Evolutionary conservation across 2,888 invertebrate species (phyloP).

Genomic region (Megalurothrips usitatus): DNA sequence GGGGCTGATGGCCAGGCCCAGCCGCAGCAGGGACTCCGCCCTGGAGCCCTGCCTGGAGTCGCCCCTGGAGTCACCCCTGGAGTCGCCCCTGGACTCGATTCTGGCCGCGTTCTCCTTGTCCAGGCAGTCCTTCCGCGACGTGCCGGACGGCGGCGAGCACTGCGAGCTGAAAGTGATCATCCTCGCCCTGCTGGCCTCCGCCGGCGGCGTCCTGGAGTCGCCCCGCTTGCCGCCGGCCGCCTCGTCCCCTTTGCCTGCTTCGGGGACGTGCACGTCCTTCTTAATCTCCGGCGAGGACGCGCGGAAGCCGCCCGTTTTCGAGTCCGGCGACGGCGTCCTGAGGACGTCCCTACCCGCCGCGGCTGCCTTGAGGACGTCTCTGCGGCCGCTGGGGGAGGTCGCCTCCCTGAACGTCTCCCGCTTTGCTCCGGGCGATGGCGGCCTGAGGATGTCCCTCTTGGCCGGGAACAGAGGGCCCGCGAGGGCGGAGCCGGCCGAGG

Average conservation of each 20-base stretch:
- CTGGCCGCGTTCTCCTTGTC: slow-evolving; percentile 10
- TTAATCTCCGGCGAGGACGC: neutral
- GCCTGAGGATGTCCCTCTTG: slow-evolving; percentile 5
- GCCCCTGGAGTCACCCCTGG: neutral
- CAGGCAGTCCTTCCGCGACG: neutral
- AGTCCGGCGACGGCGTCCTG: neutral
- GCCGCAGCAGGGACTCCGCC: neutral
- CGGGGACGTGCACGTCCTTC: neutral
- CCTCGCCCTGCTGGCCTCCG: neutral
- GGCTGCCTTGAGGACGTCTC: neutral
- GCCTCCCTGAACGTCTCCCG: neutral
- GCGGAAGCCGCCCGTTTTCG: neutral
- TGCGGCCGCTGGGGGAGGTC: neutral
- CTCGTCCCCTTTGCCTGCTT: neutral
- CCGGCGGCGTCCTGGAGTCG: neutral
- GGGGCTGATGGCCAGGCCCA: slow-evolving; percentile 15
- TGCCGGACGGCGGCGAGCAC: neutral
- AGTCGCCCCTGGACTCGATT: neutral
- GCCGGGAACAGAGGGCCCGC: neutral
- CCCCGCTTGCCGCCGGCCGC: neutral
- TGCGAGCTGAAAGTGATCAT: neutral
- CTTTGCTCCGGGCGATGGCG: neutral
- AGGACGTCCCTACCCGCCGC: neutral
- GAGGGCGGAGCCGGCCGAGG: too few species aligned
- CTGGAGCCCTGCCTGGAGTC: neutral